phyloP scores from a whole-genome alignment of 2,888 invertebrate species.

The Aethes cnicana region DNA sequence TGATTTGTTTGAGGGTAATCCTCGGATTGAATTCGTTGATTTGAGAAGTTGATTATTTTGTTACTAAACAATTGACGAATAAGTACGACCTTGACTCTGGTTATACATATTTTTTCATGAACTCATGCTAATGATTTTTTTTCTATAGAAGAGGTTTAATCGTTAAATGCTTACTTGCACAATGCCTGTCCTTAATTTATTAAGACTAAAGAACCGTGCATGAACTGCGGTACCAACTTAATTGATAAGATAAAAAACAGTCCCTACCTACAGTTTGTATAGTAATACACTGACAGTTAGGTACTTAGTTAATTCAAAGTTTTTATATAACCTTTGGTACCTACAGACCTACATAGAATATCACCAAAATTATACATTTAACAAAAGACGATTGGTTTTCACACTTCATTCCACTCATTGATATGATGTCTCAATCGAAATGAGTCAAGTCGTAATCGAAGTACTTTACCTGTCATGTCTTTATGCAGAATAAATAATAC shows the following conservation, averaged over 20 bases:
- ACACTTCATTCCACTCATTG: not conserved
- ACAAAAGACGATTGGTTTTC: not conserved
- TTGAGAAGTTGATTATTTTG: not conserved
- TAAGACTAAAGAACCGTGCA: no score
- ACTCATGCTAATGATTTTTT: not conserved
- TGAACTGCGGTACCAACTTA: no score
- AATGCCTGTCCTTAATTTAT: no score
- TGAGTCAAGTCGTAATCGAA: slow-evolving; percentile 10
- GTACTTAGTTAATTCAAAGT: no score
- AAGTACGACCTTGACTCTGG: not conserved
- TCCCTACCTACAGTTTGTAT: no score
- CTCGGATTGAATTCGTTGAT: not conserved
- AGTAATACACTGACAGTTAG: no score
- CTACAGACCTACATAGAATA: no score
- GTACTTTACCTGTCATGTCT: slow-evolving; percentile 1
- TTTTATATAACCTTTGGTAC: no score
- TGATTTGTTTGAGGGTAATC: not conserved
- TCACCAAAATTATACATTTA: no score
- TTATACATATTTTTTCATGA: not conserved
- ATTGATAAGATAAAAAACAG: no score
- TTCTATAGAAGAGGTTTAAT: no score
- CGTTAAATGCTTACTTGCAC: no score
- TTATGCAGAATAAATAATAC: slow-evolving; percentile 9
- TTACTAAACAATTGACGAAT: not conserved
- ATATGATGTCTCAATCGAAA: slow-evolving; percentile 20